A percentile compares a stretch with the other conserved stretches of the same genome.
These are phyloP conservation scores for Pomacea canaliculata DNA, from an alignment of 2,888 invertebrate species.

Conservation along the genomic window DNA sequence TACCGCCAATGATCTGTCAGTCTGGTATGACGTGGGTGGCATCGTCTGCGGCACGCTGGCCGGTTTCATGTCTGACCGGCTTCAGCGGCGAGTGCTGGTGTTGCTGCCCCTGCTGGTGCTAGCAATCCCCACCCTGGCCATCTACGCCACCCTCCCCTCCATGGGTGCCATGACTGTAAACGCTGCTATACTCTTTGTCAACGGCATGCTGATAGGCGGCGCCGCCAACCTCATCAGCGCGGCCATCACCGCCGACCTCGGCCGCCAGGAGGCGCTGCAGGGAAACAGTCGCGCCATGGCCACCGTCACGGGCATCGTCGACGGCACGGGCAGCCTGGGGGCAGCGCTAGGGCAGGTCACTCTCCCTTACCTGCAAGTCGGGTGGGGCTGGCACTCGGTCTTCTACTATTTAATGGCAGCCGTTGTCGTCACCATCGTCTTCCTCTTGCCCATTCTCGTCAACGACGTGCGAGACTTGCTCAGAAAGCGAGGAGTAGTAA, in stretches of 20 bases:
- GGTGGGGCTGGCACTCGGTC: constrained; percentile 68
- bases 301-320: constrained; percentile 72
- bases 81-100: constrained; percentile 59
- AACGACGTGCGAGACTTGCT: no score
- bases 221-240: constrained; percentile 59
- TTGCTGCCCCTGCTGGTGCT: constrained; percentile 63
- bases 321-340: constrained; percentile 72
- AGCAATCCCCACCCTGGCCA: constrained; percentile 59
- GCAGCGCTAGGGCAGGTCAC: constrained; percentile 72
- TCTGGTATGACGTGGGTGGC: constrained; percentile 73
- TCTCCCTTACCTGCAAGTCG: constrained; percentile 68
- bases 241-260: constrained; percentile 72
- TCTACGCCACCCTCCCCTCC: constrained; percentile 50
- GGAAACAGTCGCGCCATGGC: constrained; percentile 71
- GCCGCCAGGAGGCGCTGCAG: constrained; percentile 57
- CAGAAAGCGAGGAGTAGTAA: no score
- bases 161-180: not conserved
- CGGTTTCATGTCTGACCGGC: constrained; percentile 43
- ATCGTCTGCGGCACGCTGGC: constrained; percentile 63
- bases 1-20: constrained; percentile 70
- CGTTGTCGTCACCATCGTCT: no score
- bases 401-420: constrained; percentile 70
- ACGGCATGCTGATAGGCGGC: constrained; percentile 16
- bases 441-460: no score
- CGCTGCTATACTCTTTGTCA: constrained; percentile 4